Conservation (phyloP, 2,888 invertebrate genomes). For the Caenorhabditis parvicauda region DNA sequence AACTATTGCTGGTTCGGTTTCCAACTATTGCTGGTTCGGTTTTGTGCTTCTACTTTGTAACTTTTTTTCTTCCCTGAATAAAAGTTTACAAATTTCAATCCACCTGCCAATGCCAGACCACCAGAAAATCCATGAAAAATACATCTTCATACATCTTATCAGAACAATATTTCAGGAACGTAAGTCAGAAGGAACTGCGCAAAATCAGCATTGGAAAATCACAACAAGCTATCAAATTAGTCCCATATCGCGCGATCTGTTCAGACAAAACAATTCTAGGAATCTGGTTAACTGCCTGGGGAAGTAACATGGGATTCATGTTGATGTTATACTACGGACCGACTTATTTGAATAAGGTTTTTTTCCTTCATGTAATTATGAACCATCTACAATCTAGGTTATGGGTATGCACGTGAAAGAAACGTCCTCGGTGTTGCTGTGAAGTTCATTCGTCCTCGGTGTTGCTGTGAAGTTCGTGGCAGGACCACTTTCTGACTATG, state of each 20-base stretch:
- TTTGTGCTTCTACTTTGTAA: too few species aligned
- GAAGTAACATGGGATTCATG: slow-evolving; percentile 22
- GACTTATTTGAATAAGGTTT: slow-evolving; percentile 21
- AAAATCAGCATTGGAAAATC: slow-evolving; percentile 16
- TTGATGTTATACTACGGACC: slow-evolving; percentile 22
- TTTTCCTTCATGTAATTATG: not conserved
- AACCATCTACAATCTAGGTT: not conserved
- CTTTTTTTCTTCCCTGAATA: too few species aligned
- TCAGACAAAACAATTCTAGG: slow-evolving; percentile 14
- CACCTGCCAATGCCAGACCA: not conserved
- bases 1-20: too few species aligned
- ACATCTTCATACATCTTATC: not conserved
- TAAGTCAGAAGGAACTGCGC: slow-evolving; percentile 19
- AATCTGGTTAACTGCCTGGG: slow-evolving; percentile 20
- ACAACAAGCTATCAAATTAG: slow-evolving; percentile 1
- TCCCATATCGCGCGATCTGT: slow-evolving; percentile 31
- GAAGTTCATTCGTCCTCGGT: slow-evolving; percentile 19
- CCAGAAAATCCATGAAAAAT: not conserved
- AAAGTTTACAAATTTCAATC: too few species aligned
- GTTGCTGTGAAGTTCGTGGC: slow-evolving; percentile 15
- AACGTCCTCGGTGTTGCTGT: slow-evolving; percentile 12
- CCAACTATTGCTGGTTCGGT: too few species aligned
- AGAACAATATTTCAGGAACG: slow-evolving; percentile 15
- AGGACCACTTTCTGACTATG: slow-evolving; percentile 24
- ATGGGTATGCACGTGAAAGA: slow-evolving; percentile 18